Base-by-base conservation (phyloP, 2,797 vertebrate genomes). In the Furcifer pardalis region DNA sequence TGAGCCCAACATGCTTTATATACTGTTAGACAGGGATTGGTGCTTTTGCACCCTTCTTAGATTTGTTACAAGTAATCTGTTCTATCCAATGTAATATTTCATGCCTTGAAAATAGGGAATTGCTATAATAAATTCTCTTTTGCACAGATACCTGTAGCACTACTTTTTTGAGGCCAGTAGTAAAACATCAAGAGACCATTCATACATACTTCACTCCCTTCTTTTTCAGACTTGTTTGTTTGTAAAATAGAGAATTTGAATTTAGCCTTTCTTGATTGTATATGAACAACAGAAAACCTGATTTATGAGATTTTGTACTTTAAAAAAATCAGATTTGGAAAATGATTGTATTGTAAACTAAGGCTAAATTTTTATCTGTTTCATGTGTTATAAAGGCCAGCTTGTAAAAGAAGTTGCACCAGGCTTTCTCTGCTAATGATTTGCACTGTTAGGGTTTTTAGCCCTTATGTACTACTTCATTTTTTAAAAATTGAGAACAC, bases 281-380 rank as follows among this genome's bases (percentile, higher is more conserved):
- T 97, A 97, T 98, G 97, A 98, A 97, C 97, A 97, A 97, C 97
- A 98, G 97, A 97, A 98, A 96, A 98, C 96, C 96, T 97, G 97
- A 98, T 98, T 97, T 97, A 96, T 98, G 97, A 97, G 96, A 97
- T 97, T 98, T 98, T 97, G 96, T 98, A 98, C 97, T 96, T 95
- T 96, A 96, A 97, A 91, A 97, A 95, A 97, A 92, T 94, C 96
- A 95, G 95, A 98, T 98, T 97, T 98, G 97, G 96, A 94, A 97
- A 96, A 97, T 97, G 97, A 98, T 98, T 99, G 97, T 99, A 98
- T 98, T 98, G 97, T 99, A 98, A 98, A 97, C 96, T 97, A 97
- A 97, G 97, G 97, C 97, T 95, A 97, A 97, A 97, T 97, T 98
- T 98, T 97, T 97, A 97, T 97, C 96, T 95, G 95, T 96, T 98